Evolutionary conservation across 2,113 vertebrate species (phyloP), one percentile per base, ranked within the genome.

Genomic region (Pristiophorus japonicus): DNA sequence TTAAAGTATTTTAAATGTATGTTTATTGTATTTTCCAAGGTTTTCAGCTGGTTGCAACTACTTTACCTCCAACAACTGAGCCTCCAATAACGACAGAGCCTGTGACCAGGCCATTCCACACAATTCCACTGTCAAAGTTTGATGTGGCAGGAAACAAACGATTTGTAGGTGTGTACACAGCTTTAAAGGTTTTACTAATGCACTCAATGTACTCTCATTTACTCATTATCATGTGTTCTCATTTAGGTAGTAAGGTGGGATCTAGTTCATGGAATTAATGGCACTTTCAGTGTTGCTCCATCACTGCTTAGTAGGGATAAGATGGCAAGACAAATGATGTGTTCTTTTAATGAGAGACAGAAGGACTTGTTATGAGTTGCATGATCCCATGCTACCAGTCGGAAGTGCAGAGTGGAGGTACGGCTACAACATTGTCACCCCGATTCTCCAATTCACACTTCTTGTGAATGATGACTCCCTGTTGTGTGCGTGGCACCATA

Each of bases 71-170:
- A 63, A 96, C 97, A 59, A 96, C 96, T 96, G 96, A 95, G 95
- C 96, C 55, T 95, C 95, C 14, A 5, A 96, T 96, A 95, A 96
- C 96, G 0, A 96, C 67, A 0, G 70, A 95, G 10, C 96, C 97
- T 0, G 97, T 97, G 59, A 97, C 96, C 0, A 97, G 97, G 90
- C 91, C 97, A 3, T 95, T 96, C 91, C 98, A 97, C 96, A 97
- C 97, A 0, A 97, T 97, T 30, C 98, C 98, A 8, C 96, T 97
- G 78, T 98, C 98, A 3, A 98, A 98, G 96, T 98, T 98, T 84
- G 99, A 99, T 96, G 97, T 98, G 65, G 97, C 98, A 93, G 99
- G 99, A 96, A 99, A 98, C 97, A 99, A 98, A 85, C 97, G 99
- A 75, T 99, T 99, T 97, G 98, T 98, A 97, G 99, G 99, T 99